Evolutionary conservation across 2,888 invertebrate species (phyloP).

Genomic region (Thecophora atra): DNA sequence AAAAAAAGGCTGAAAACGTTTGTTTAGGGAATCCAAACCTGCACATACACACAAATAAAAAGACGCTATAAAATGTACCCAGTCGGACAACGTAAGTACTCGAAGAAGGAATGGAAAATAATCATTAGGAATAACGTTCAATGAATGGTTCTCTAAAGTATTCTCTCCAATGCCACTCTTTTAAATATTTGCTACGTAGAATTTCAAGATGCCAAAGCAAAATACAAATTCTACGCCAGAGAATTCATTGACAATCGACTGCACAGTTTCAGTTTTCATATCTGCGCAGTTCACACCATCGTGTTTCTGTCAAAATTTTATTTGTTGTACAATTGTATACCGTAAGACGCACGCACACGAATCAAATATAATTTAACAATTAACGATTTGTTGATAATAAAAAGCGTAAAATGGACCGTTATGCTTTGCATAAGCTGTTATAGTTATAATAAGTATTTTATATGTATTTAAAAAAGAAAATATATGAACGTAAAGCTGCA

Average conservation of each 20-base stretch:
- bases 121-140: not conserved
- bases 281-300: conserved; percentile 28
- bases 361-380: not conserved
- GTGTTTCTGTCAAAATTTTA: conserved; percentile 11
- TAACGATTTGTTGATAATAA: not conserved
- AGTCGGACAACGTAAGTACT: conserved; percentile 74
- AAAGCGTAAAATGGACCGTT: too few species aligned
- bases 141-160: not conserved
- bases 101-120: not conserved
- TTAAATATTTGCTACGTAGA: not conserved
- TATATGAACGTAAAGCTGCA: too few species aligned
- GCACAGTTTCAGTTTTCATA: conserved; percentile 24
- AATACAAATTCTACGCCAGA: conserved; percentile 12
- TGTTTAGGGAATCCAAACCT: conserved; percentile 28
- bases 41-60: conserved; percentile 32
- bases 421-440: too few species aligned
- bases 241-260: conserved; percentile 16
- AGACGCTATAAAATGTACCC: conserved; percentile 71
- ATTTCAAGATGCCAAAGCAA: not conserved
- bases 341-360: not conserved
- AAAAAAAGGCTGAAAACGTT: conserved; percentile 59
- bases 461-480: too few species aligned
- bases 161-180: not conserved
- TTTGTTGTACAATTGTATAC: not conserved
- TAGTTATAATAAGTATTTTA: too few species aligned